Evolutionary conservation across 2,113 vertebrate species (phyloP), one percentile per base, ranked within the genome.

Genomic region (Nycticebus coucang): DNA sequence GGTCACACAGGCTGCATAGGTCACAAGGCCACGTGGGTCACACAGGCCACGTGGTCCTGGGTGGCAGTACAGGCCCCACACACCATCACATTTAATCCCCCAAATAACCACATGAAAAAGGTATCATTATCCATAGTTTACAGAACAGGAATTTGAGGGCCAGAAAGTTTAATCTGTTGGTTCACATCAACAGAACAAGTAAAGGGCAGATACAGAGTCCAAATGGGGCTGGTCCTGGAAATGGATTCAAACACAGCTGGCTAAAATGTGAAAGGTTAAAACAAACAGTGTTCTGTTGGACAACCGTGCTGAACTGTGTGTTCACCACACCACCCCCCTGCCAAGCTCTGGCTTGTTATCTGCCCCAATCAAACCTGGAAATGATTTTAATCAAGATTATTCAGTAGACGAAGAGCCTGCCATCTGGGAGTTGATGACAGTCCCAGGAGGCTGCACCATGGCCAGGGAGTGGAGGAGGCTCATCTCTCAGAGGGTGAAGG

Each of bases 201-300:
- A 89, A 89, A 30, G 15, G 41, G 26, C n/a, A 92, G 59, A 53
- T 68, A 77, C 26, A 53, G 59, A 5, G 55, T 45, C 3, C 60
- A 88, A 60, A 84, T 37, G 18, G 14, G 14, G 7, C 57, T 18
- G 53, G 37, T 55, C 26, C 41, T 81, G 11, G 91, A 64, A 92
- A 81, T 57, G 30, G 68, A 77, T 59, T 1, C 19, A 53, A 81
- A 75, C 9, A 53, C 7, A 72, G 11, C 22, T 81, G 33, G 30
- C 41, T 84, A n/a, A 87, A 94, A 92, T 84, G 18, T 45, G 55
- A 95, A 86, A 91, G 30, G 41, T 50, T 68, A 84, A 74, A 45
- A 28, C 41, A 21, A 79, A 89, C 53, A 87, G 22, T 57, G n/a
- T 87, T 78, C 10, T 57, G n/a, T 66, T 50, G 45, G 26, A 89